phyloP scores from a whole-genome alignment of 1,140 invertebrate genomes.

The Temnothorax curvispinosus region DNA sequence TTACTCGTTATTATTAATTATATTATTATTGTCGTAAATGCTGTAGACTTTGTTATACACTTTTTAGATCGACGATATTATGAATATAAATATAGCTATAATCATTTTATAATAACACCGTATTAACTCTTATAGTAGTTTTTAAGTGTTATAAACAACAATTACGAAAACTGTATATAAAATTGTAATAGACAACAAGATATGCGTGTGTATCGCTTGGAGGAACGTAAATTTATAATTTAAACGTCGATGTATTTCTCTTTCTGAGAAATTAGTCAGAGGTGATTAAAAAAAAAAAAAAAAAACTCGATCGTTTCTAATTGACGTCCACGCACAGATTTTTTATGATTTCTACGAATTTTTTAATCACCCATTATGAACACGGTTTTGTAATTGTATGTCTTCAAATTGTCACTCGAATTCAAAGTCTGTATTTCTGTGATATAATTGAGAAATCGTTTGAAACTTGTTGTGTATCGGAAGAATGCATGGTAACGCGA shows the following conservation, averaged over 20 bases:
- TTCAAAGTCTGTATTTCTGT: constrained; percentile 60
- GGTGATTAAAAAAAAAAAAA: neutral
- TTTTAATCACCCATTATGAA: constrained; percentile 24
- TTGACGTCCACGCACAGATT: constrained; percentile 17
- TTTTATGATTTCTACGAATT: constrained; percentile 42
- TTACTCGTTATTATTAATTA: neutral
- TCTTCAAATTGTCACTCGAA: constrained; percentile 36
- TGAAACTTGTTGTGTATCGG: constrained; percentile 15
- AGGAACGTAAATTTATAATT: constrained; percentile 15
- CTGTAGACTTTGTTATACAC: constrained; percentile 22
- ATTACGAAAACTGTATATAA: constrained; percentile 30
- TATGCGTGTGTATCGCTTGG: neutral
- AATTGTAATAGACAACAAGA: constrained; percentile 11
- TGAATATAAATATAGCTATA: constrained; percentile 4
- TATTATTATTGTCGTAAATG: constrained; percentile 31
- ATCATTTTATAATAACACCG: constrained; percentile 23
- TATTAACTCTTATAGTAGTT: constrained; percentile 44
- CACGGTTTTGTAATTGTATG: constrained; percentile 43
- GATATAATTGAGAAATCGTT: constrained; percentile 60
- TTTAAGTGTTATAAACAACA: constrained; percentile 36
- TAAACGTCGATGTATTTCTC: constrained; percentile 16
- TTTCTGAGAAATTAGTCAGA: constrained; percentile 16
- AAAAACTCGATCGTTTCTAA: constrained; percentile 36
- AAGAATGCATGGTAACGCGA: neutral
- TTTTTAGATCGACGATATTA: constrained; percentile 33